Evolutionary conservation across 1,140 invertebrate genomes (phyloP), one percentile per base, ranked within the genome.

Genomic region (Lasaia peninsularis): DNA sequence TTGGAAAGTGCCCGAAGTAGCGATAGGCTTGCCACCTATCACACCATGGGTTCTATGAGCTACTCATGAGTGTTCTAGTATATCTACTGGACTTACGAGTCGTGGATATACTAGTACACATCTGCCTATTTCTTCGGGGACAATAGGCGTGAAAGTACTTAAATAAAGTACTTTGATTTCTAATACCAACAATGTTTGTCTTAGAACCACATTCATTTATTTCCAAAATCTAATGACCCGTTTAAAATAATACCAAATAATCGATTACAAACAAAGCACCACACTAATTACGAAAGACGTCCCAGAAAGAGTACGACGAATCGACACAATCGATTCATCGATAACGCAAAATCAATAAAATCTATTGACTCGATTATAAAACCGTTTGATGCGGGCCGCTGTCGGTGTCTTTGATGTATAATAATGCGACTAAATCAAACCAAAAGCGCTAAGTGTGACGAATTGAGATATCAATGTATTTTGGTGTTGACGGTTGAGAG

Each of bases 371-470:
- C 72, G 65, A 73, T 74, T 73, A 72, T 72, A 75, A 78, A 75
- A 70, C 65, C 73, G 67, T 82, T 84, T 82, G 74, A 86, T 75
- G 65, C 71, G 59, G 66, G 56, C 67, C 74, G 75, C 68, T 71
- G 61, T 71, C 80, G 83, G 80, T 52, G 58, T 71, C 78, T 82
- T 84, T 85, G 80, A 85, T 79, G 66, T 75, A 61, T 75, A 78
- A 84, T 88, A 88, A 88, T 83, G 80, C 76, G 85, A 81, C 77
- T 77, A 83, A 88, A 86, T 86, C 81, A 81, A 86, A 78, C 85
- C 81, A 83, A 85, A 86, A 72, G 74, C 71, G 71, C 72, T 82
- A 86, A 87, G 75, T 75, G 82, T 86, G 78, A 83, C 85, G 85
- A 88, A 88, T 86, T 72, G 73, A 80, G 68, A 62, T 78, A 80